phyloP scores from a whole-genome alignment of 2,888 invertebrate species.

The Clitarchus hookeri region DNA sequence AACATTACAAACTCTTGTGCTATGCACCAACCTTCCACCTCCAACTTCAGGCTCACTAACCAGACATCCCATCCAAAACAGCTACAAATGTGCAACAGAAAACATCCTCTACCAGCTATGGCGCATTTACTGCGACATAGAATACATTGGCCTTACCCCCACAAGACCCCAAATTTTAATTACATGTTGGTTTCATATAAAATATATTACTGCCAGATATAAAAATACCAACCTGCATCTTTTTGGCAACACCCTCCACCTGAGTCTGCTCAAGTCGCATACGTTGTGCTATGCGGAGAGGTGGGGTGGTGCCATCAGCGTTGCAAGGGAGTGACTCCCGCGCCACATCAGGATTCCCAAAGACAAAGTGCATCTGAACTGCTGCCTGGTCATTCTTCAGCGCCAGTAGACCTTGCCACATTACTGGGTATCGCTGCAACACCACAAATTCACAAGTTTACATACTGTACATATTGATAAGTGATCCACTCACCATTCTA shows the following conservation, averaged over 20 bases:
- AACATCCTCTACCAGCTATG: too few species aligned
- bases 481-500: too few species aligned
- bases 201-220: constrained; percentile 30
- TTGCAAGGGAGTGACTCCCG: constrained; percentile 84
- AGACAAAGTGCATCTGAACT: constrained; percentile 98
- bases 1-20: too few species aligned
- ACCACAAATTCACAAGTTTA: not conserved
- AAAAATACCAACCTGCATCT: constrained; percentile 81
- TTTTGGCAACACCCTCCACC: constrained; percentile 92
- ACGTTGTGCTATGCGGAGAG: constrained; percentile 91
- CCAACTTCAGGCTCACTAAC: too few species aligned
- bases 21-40: too few species aligned
- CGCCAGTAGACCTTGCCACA: constrained; percentile 96
- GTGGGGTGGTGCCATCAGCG: constrained; percentile 81
- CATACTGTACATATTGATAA: too few species aligned
- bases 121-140: too few species aligned
- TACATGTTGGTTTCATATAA: too few species aligned
- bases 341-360: constrained; percentile 90
- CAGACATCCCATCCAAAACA: too few species aligned
- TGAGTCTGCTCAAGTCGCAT: constrained; percentile 97
- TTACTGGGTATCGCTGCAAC: constrained; percentile 85
- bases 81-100: too few species aligned
- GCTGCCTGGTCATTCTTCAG: constrained; percentile 96
- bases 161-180: too few species aligned
- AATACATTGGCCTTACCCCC: too few species aligned